Evolutionary conservation across 2,113 vertebrate genomes (phyloP), one percentile per base, ranked within the genome.

Genomic region (Tupaia chinensis): DNA sequence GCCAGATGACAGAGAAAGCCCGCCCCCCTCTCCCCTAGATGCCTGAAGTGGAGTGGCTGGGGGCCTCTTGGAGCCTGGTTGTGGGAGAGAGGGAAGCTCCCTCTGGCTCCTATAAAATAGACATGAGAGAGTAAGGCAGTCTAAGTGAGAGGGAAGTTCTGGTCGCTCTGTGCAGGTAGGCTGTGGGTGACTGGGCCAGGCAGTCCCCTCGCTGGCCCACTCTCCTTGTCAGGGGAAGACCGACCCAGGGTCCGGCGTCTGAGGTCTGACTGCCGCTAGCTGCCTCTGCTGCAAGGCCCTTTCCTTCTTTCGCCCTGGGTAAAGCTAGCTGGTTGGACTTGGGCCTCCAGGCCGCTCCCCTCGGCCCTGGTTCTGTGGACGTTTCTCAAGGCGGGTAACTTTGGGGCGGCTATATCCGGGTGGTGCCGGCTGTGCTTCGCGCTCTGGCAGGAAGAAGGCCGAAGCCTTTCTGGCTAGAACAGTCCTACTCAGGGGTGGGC

Each of bases 381-480:
- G 3, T 84, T 95, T 82, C 60, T 66, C 23, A 54, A 90, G 78
- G 80, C 66, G 54, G 0, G 44, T 76, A 87, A 92, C 91, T 95
- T 73, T 65, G 87, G 93, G 29, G 34, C 1, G 3, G 60, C 83
- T 89, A 5, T 78, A 89, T 93, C 94, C 32, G 93, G 89, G 79
- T 86, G 89, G 60, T 29, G 29, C 70, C 12, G 32, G 81, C 66
- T 70, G 63, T 25, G 63, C 61, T 79, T 5, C 34, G 61, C 27
- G 23, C 68, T 76, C 66, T 0, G 15, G 89, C 95, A 95, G 97
- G 96, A 97, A 96, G 87, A 93, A 92, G 96, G 94, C 95, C 56
- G 54, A 69, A 61, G 93, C 60, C 82, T 22, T 72, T 63, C 89
- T 14, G 74, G 56, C 85, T 19, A 83, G 44, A 1, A 15, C 84